Conservation (phyloP, 2,888 invertebrate genomes). For the Patella ulyssiponensis region DNA sequence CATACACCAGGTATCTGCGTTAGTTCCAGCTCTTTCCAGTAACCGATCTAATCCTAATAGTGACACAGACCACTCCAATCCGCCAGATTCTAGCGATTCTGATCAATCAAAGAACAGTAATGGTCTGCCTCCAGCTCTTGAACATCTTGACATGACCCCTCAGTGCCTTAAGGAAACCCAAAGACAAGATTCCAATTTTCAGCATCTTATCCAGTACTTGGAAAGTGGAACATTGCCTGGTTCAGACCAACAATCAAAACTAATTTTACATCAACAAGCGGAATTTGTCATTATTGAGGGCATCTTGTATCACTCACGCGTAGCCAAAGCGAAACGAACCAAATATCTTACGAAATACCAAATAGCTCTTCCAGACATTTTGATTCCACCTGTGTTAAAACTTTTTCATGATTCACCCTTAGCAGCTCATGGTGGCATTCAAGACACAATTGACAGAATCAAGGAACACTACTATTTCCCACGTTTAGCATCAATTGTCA, state of each 20-base stretch:
- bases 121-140: neutral
- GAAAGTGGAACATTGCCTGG: conserved; percentile 20
- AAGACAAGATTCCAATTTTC: conserved; percentile 10
- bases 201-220: conserved; percentile 13
- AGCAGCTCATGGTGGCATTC: conserved; percentile 33
- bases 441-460: conserved; percentile 30
- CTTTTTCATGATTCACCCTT: conserved; percentile 30
- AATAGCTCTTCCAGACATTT: conserved; percentile 28
- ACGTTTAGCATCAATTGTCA: conserved; percentile 18
- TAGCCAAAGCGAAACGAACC: conserved; percentile 28
- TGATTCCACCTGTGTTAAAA: conserved; percentile 25
- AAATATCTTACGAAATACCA: conserved; percentile 27
- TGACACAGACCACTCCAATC: too few species aligned
- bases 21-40: too few species aligned
- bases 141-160: neutral
- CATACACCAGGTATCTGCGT: too few species aligned
- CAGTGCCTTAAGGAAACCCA: conserved; percentile 8
- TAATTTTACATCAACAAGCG: conserved; percentile 24
- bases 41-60: too few species aligned
- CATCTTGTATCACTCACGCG: conserved; percentile 31
- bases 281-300: conserved; percentile 32
- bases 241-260: conserved; percentile 27
- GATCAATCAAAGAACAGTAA: too few species aligned
- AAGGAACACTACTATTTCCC: conserved; percentile 29
- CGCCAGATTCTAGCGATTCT: too few species aligned